Evolutionary conservation across 2,797 vertebrate species (phyloP), one percentile per base, ranked within the genome.

Genomic region (Malacoctenus gilli): DNA sequence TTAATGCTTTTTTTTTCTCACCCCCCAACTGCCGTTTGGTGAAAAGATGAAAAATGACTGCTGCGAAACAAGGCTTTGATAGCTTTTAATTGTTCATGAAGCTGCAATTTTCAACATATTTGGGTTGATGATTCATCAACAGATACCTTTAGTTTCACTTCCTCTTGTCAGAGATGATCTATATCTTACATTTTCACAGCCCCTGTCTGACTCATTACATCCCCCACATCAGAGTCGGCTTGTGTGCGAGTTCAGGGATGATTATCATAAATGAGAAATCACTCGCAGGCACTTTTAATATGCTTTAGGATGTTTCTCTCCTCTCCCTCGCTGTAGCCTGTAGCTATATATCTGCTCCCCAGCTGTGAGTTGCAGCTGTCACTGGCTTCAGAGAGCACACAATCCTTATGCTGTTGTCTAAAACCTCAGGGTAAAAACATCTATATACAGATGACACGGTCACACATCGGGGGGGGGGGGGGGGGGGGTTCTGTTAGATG

Each of bases 331-430:
- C 68, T 40, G 34, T 71, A 66, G 77, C 85, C 74, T 64, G 36
- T 22, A 53, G 82, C 63, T 49, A 51, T 75, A 47, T 72, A 68
- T 83, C 59, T 68, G 75, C 66, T 62, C 21, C 68, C 77, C 84
- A 85, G 80, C 82, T 86, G 83, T 78, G 80, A 74, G 63, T 53
- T 78, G 60, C 85, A 87, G 79, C 75, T 82, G 84, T 75, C 74
- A 56, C 51, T 74, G 56, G 46, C 55, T 68, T 75, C 57, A 60
- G 43, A 72, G 43, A 62, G 57, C 63, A 68, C 38, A 70, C 60
- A 72, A 32, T 72, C 59, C 46, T 48, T 41, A 59, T 63, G 73
- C 42, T 56, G 48, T 57, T 48, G 65, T 72, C 55, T 60, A 42
- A 75, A 77, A 52, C 79, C 66, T 79, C 42, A 51, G 64, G 59